Percentiles rank a stretch among this genome's conserved stretches.
Evolutionary conservation across 1,140 invertebrate genomes (phyloP).

Genomic region (Manduca sexta): DNA sequence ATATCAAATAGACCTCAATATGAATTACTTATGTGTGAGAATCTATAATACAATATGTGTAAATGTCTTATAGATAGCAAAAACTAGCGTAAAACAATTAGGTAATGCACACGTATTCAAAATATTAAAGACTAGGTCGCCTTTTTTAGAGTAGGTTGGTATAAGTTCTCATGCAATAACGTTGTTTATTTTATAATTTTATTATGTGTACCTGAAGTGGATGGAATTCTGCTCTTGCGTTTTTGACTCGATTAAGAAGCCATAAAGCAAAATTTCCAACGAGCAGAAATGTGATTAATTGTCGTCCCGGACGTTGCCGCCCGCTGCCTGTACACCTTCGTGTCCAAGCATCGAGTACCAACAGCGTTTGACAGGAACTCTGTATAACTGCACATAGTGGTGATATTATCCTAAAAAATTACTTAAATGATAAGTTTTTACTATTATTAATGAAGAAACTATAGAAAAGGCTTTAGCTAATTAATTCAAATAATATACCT

Average conservation of each 20-base stretch:
- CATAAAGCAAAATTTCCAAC: constrained; percentile 87
- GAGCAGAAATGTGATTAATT: constrained; percentile 85
- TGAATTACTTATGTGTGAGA: too few species aligned
- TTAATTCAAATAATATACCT: constrained; percentile 27
- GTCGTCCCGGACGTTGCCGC: constrained; percentile 79
- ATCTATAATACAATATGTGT: too few species aligned
- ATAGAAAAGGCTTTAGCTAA: too few species aligned
- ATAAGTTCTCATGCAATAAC: too few species aligned
- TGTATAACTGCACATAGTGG: constrained; percentile 73
- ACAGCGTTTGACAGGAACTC: constrained; percentile 83
- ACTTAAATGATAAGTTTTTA: too few species aligned
- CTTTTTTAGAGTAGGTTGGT: too few species aligned
- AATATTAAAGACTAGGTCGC: too few species aligned
- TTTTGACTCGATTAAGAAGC: constrained; percentile 83
- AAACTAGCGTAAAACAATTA: too few species aligned
- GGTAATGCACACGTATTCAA: too few species aligned
- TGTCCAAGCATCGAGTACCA: constrained; percentile 84
- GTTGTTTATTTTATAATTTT: neutral
- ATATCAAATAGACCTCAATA: too few species aligned
- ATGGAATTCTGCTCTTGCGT: constrained; percentile 77
- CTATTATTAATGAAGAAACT: too few species aligned
- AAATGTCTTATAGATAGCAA: too few species aligned
- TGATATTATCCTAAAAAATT: constrained; percentile 60
- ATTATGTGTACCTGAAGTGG: constrained; percentile 62
- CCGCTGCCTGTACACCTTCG: constrained; percentile 76